Percentiles rank a stretch among this genome's conserved stretches.
These are phyloP conservation scores for Tupiocoris notatus DNA, from an alignment of 2,888 invertebrate genomes.

Conservation along the genomic window DNA sequence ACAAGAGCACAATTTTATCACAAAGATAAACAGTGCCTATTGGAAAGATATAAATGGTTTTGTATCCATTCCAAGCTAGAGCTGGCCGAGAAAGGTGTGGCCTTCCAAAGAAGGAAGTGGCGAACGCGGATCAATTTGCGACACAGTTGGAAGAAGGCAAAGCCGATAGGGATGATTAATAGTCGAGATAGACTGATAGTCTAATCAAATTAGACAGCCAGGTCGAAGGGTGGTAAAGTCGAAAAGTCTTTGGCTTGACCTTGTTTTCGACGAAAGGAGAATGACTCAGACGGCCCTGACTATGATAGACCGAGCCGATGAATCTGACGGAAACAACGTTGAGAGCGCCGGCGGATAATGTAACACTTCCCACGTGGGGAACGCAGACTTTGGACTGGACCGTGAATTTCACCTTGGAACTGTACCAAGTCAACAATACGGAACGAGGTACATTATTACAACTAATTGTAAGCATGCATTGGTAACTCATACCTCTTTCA, in stretches of 20 bases:
- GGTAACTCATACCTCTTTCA: slow-evolving; percentile 69
- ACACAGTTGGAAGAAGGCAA: slow-evolving; percentile 30
- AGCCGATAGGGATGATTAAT: slow-evolving; percentile 24
- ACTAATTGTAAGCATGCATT: neutral
- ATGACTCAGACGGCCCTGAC: neutral
- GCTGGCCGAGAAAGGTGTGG: neutral
- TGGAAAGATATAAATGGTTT: no score
- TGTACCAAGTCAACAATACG: slow-evolving; percentile 15
- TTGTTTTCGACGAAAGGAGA: neutral
- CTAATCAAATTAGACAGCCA: slow-evolving; percentile 30
- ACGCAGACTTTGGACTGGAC: neutral
- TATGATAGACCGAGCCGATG: neutral
- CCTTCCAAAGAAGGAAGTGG: neutral
- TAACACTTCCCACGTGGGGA: neutral
- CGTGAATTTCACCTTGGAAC: neutral
- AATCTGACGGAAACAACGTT: neutral
- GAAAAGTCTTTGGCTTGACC: neutral
- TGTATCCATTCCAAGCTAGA: neutral
- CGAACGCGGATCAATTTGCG: slow-evolving; percentile 24
- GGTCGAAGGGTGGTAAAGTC: neutral
- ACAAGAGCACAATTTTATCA: no score
- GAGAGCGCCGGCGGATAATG: neutral
- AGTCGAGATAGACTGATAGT: slow-evolving; percentile 22
- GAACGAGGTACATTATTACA: slow-evolving; percentile 3
- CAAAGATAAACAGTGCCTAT: no score